Conservation (phyloP, 2,797 vertebrate genomes). For the Cyclura pinguis region DNA sequence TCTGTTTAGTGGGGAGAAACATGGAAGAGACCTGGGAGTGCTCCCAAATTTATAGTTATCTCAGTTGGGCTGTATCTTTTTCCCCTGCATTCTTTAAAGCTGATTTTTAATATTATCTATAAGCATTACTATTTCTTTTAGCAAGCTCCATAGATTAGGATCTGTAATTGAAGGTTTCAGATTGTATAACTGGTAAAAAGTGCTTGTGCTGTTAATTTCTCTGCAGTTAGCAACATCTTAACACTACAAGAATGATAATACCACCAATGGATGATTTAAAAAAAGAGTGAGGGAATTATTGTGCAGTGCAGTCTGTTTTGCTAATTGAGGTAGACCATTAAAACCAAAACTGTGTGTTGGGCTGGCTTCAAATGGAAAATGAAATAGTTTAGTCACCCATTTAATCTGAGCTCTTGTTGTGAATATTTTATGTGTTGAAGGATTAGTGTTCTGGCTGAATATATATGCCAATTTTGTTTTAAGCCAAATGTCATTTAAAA, state of each 20-base stretch:
- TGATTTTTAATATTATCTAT: not conserved
- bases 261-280: not conserved
- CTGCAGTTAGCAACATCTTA: not conserved
- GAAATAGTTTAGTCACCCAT: slow-evolving; percentile 5
- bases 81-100: not conserved
- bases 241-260: not conserved
- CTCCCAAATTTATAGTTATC: not conserved
- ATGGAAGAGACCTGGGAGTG: not conserved
- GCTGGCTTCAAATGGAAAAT: slow-evolving; percentile 20
- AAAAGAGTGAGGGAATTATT: not conserved
- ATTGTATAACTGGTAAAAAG: not conserved
- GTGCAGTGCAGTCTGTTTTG: slow-evolving; percentile 20
- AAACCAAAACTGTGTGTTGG: slow-evolving; percentile 26
- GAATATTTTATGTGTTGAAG: not conserved
- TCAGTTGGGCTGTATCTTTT: not conserved
- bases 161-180: not conserved
- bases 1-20: not conserved
- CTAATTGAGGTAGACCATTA: not conserved
- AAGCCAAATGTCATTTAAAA: slow-evolving; percentile 32
- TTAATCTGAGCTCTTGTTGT: slow-evolving; percentile 27
- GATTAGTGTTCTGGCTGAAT: slow-evolving; percentile 16
- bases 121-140: not conserved
- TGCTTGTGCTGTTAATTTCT: not conserved
- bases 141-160: not conserved
- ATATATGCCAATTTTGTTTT: slow-evolving; percentile 33